phyloP scores from a whole-genome alignment of 2,888 invertebrate genomes.

The Cecidostiba fungosa region DNA sequence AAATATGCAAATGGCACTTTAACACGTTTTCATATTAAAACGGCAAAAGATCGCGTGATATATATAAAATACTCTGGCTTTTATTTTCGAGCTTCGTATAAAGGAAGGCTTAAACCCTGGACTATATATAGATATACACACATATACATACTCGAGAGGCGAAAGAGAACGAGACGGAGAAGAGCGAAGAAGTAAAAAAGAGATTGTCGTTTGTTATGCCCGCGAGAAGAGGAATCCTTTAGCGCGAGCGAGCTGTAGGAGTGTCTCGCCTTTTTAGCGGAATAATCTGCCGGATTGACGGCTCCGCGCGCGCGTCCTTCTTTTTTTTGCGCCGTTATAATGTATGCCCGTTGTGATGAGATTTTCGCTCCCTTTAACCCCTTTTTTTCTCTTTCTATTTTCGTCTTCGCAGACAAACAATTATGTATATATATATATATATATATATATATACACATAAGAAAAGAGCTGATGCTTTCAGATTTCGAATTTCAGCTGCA shows the following conservation, averaged over 20 bases:
- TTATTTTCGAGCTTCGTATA: slow-evolving; percentile 13
- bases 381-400: not conserved
- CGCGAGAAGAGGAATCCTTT: slow-evolving; percentile 45
- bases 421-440: too few relatives aligned
- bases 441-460: too few relatives aligned
- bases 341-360: slow-evolving; percentile 43
- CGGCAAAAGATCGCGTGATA: slow-evolving; percentile 36
- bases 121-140: not conserved
- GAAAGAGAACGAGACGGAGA: not conserved
- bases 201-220: slow-evolving; percentile 51
- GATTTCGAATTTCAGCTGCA: slow-evolving; percentile 23
- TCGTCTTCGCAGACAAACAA: not conserved
- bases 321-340: slow-evolving; percentile 15
- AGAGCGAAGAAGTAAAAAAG: not conserved
- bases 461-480: slow-evolving; percentile 7
- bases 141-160: not conserved
- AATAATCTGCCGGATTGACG: slow-evolving; percentile 57
- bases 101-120: not conserved
- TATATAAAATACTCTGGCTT: slow-evolving; percentile 30
- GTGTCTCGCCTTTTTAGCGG: slow-evolving; percentile 42
- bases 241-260: not conserved
- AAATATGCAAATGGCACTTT: slow-evolving; percentile 48
- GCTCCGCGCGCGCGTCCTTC: not conserved
- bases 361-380: slow-evolving; percentile 10
- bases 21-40: slow-evolving; percentile 46